Percentiles rank a stretch among this genome's conserved stretches.
Evolutionary conservation across 92 coral and sea anemone genomes (phyloP).

Genomic region (Micromussa lordhowensis): DNA sequence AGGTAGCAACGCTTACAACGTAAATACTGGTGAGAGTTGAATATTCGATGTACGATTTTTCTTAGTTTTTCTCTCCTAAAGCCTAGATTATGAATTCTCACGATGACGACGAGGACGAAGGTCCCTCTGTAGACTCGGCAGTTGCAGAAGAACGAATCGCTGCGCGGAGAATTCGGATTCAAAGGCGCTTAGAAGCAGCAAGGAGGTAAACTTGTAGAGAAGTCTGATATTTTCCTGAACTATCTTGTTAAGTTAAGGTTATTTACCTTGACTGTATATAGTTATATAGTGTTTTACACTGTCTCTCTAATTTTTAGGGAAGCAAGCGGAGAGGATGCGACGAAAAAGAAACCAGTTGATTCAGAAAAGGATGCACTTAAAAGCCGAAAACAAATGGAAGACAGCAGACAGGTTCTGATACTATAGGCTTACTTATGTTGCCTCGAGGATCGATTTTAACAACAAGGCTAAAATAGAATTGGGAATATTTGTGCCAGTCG

Average conservation of each 20-base stretch:
- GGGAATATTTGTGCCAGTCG: neutral
- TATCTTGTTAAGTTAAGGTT: neutral
- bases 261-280: neutral
- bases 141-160: slow-evolving; percentile 97
- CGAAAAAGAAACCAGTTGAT: slow-evolving; percentile 93
- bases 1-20: slow-evolving; percentile 50
- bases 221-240: neutral
- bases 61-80: slow-evolving; percentile 6
- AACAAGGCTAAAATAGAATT: neutral
- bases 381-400: slow-evolving; percentile 98
- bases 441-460: neutral
- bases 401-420: slow-evolving; percentile 90
- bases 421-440: neutral
- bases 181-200: slow-evolving; percentile 93
- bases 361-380: slow-evolving; percentile 96
- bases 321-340: slow-evolving; percentile 94
- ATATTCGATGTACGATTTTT: slow-evolving; percentile 1
- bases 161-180: slow-evolving; percentile 95
- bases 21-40: neutral
- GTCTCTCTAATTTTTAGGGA: slow-evolving; percentile 55
- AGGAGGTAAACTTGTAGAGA: slow-evolving; percentile 70
- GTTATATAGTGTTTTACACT: neutral
- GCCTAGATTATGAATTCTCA: slow-evolving; percentile 75
- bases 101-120: slow-evolving; percentile 97
- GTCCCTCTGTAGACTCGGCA: slow-evolving; percentile 96